A percentile compares a stretch with the other conserved stretches of the same genome.
Evolutionary conservation across 2,888 invertebrate genomes (phyloP).

Genomic region (Ernsta delagoae): DNA sequence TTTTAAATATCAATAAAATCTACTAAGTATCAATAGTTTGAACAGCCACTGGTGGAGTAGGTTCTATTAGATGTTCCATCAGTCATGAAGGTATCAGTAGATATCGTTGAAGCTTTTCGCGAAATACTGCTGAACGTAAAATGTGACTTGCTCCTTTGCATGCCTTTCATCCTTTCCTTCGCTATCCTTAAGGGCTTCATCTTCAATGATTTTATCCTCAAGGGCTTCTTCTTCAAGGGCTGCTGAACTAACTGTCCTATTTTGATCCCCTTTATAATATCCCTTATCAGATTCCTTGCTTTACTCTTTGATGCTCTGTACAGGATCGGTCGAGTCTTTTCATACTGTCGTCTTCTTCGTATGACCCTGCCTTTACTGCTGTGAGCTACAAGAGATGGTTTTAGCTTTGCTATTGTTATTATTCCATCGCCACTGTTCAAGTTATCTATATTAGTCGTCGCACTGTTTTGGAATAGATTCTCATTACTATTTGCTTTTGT

Average conservation of each 20-base stretch:
- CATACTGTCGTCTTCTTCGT: constrained; percentile 12
- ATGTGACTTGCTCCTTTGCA: not conserved
- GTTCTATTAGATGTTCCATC: not conserved
- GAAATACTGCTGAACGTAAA: constrained; percentile 8
- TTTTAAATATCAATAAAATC: constrained; percentile 1
- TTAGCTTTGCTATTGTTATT: not conserved
- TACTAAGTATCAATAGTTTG: not conserved
- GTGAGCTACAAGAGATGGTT: not conserved
- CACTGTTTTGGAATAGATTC: not conserved
- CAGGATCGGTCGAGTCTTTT: not conserved
- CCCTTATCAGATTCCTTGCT: constrained; percentile 7
- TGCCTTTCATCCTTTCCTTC: no score
- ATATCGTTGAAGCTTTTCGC: not conserved
- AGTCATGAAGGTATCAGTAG: not conserved
- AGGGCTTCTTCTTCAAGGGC: no score
- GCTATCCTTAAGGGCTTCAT: no score
- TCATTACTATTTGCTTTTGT: not conserved
- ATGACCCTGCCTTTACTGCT: not conserved
- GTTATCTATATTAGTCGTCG: not conserved
- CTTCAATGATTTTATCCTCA: no score
- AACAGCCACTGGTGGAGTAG: not conserved
- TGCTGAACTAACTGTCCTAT: not conserved
- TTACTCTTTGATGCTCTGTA: constrained; percentile 1
- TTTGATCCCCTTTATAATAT: not conserved
- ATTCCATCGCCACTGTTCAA: constrained; percentile 14